Conservation (phyloP, 2,113 vertebrate genomes). For the Epinephelus moara region DNA sequence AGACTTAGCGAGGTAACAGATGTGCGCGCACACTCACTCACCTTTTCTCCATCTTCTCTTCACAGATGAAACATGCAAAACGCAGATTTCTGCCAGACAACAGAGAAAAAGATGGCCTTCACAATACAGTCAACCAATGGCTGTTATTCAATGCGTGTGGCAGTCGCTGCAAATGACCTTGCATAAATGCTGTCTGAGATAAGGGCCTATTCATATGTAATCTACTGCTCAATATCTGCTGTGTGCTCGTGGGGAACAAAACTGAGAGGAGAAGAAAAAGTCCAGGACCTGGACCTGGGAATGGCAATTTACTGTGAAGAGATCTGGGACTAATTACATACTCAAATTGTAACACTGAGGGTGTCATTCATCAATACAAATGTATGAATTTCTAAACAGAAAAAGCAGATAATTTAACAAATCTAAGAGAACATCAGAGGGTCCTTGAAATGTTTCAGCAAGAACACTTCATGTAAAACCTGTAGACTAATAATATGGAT, state of each 20-base stretch:
- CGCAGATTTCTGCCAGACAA: conserved; percentile 53
- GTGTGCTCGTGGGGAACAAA: not conserved
- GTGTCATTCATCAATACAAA: conserved; percentile 3
- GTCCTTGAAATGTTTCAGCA: not conserved
- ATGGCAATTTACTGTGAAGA: not conserved
- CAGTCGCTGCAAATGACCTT: conserved; percentile 56
- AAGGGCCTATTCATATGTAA: conserved; percentile 46
- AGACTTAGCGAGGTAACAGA: conserved; percentile 24
- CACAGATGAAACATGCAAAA: conserved; percentile 47
- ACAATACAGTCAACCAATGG: conserved; percentile 29
- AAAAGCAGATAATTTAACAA: not conserved
- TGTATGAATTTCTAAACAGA: not conserved
- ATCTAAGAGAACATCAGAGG: not conserved
- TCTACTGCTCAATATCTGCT: conserved; percentile 39
- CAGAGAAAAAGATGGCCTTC: conserved; percentile 45
- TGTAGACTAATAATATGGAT: not conserved
- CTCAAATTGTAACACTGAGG: not conserved
- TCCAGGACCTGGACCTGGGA: conserved; percentile 14
- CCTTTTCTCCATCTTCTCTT: conserved; percentile 33
- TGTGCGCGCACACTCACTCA: conserved; percentile 21
- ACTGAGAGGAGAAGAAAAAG: conserved; percentile 13
- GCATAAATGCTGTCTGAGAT: conserved; percentile 40
- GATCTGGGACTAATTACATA: not conserved
- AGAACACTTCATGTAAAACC: not conserved
- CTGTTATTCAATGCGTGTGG: conserved; percentile 31